Conservation (phyloP, 2,888 invertebrate species). For the Gasteruption jaculator region DNA sequence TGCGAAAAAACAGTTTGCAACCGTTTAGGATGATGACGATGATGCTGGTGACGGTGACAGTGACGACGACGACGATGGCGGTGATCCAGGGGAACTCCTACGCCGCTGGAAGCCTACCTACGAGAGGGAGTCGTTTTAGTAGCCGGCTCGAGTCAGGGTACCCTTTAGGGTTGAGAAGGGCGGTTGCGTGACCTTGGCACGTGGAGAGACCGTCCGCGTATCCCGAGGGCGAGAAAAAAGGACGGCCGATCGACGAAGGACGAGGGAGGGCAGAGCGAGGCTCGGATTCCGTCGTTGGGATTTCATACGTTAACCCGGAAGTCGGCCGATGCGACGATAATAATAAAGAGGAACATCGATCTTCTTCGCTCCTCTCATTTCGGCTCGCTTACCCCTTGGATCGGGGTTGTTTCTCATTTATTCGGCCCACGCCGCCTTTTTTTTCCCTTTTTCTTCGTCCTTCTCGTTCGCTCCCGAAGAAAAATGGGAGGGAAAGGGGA, state of each 20-base stretch:
- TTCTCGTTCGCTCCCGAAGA: too few relatives aligned
- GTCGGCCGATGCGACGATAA: slow-evolving; percentile 11
- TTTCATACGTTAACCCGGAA: slow-evolving; percentile 34
- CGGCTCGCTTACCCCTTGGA: background rate
- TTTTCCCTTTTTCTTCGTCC: background rate
- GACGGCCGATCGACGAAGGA: background rate
- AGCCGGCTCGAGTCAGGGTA: slow-evolving; percentile 14
- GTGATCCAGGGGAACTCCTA: too few relatives aligned
- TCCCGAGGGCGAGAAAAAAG: slow-evolving; percentile 24
- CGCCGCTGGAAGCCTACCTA: too few relatives aligned
- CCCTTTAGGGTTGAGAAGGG: slow-evolving; percentile 7
- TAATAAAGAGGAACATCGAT: slow-evolving; percentile 24
- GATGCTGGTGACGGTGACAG: too few relatives aligned
- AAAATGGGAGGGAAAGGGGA: too few relatives aligned
- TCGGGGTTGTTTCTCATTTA: background rate
- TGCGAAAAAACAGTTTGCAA: too few relatives aligned
- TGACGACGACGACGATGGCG: slow-evolving; percentile 13
- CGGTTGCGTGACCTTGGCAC: slow-evolving; percentile 40
- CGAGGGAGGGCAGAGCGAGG: slow-evolving; percentile 7
- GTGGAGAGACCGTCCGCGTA: slow-evolving; percentile 27
- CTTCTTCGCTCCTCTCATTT: background rate
- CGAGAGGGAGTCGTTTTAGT: too few relatives aligned
- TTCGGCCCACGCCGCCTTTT: slow-evolving; percentile 10
- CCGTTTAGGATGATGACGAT: too few relatives aligned
- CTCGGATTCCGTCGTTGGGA: background rate